A percentile compares a stretch with the other conserved stretches of the same genome.
Conservation (phyloP, 2,113 vertebrate genomes). For the Scomber japonicus region DNA sequence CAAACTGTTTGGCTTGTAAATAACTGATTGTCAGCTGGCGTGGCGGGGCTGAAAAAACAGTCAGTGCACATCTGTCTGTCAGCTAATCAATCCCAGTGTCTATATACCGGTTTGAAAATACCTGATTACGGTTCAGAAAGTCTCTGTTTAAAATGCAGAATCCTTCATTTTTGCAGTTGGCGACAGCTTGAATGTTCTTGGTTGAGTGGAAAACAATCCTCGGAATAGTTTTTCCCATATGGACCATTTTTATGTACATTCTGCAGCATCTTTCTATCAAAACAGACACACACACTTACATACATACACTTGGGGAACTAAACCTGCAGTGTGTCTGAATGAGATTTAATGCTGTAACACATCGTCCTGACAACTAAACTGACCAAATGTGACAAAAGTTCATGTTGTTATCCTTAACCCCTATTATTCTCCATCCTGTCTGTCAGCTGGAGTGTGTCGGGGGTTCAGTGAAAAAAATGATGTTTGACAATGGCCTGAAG, state of each 20-base stretch:
- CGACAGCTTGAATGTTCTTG: slow-evolving; percentile 66
- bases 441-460: slow-evolving; percentile 58
- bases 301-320: slow-evolving; percentile 15
- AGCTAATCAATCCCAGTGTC: slow-evolving; percentile 1
- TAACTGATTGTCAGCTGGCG: slow-evolving; percentile 28
- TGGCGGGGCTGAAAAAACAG: slow-evolving; percentile 28
- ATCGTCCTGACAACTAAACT: slow-evolving; percentile 62
- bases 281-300: slow-evolving; percentile 13
- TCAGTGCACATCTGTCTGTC: slow-evolving; percentile 48
- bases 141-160: slow-evolving; percentile 40
- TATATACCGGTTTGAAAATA: slow-evolving; percentile 9
- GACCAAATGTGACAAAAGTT: slow-evolving; percentile 75
- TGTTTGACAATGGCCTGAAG: slow-evolving; percentile 75
- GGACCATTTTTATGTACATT: slow-evolving; percentile 48
- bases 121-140: slow-evolving; percentile 23
- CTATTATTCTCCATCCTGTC: slow-evolving; percentile 71
- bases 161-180: slow-evolving; percentile 55
- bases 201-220: slow-evolving; percentile 59
- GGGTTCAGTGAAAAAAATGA: slow-evolving; percentile 45
- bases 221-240: slow-evolving; percentile 57
- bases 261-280: slow-evolving; percentile 34
- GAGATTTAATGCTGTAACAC: slow-evolving; percentile 29
- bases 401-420: slow-evolving; percentile 66
- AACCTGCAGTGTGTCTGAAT: slow-evolving; percentile 7
- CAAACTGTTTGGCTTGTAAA: slow-evolving; percentile 21